Conservation (phyloP, 2,797 vertebrate genomes). For the Zonotrichia albicollis region DNA sequence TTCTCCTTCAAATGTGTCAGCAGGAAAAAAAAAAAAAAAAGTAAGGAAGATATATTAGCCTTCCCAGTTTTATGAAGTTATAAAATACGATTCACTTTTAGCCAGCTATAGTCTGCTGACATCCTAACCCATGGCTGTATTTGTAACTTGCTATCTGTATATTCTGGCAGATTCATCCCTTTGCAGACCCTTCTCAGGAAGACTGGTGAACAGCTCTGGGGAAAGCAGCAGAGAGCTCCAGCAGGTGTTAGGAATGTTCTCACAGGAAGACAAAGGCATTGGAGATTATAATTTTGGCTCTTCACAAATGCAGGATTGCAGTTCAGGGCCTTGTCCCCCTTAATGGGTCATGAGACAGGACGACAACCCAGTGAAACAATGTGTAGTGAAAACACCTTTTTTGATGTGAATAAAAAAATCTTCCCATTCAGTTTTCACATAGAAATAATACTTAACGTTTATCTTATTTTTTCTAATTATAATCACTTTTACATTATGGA, state of each 20-base stretch:
- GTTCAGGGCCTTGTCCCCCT: not conserved
- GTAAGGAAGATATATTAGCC: not conserved
- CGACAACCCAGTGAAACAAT: not conserved
- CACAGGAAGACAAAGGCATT: not conserved
- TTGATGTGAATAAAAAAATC: not conserved
- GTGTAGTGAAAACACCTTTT: not conserved
- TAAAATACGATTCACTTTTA: not conserved
- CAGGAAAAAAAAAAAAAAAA: not conserved
- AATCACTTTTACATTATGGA: not conserved
- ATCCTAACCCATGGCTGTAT: not conserved
- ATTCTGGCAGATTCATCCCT: not conserved
- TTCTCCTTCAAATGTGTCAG: not conserved
- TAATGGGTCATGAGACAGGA: not conserved
- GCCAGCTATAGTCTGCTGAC: not conserved
- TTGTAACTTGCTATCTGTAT: not conserved
- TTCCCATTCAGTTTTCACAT: not conserved
- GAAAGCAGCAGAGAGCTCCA: not conserved
- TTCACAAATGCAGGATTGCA: not conserved
- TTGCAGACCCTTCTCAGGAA: not conserved
- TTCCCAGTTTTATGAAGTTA: not conserved
- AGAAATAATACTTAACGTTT: not conserved
- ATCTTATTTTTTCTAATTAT: no score
- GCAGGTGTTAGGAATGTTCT: not conserved
- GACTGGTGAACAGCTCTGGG: not conserved
- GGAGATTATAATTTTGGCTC: not conserved